phyloP scores from a whole-genome alignment of 2,888 invertebrate species.

The Drosophila phalerata region DNA sequence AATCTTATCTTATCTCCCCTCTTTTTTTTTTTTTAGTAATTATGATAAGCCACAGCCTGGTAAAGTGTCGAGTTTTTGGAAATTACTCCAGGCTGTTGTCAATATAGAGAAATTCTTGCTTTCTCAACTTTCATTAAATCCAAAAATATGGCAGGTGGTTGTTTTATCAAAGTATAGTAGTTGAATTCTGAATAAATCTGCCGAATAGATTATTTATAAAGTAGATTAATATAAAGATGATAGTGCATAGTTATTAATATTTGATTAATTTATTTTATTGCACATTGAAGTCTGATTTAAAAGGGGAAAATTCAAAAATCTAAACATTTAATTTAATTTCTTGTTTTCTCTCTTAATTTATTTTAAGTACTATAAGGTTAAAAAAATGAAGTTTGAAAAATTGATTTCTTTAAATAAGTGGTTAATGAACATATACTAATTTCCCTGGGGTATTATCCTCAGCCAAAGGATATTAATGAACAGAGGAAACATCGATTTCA shows the following conservation, averaged over 20 bases:
- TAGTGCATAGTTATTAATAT: background rate
- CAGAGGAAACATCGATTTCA: slow-evolving; percentile 11
- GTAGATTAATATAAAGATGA: background rate
- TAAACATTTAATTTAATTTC: background rate
- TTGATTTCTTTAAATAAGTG: background rate
- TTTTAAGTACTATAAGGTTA: background rate
- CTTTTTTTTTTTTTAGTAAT: background rate
- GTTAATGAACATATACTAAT: background rate
- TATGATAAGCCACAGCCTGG: slow-evolving; percentile 32
- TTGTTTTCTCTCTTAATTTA: background rate
- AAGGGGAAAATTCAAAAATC: background rate
- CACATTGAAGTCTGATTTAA: background rate
- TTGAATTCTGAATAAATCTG: background rate
- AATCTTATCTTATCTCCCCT: slow-evolving; percentile 46
- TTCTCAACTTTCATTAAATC: slow-evolving; percentile 5
- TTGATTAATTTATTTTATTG: background rate
- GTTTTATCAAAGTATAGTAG: background rate
- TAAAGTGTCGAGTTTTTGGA: slow-evolving; percentile 1
- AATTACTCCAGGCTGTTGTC: slow-evolving; percentile 21
- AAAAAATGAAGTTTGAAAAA: background rate
- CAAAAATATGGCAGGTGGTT: background rate
- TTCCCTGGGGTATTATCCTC: background rate
- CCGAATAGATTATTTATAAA: background rate
- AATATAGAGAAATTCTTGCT: slow-evolving; percentile 2
- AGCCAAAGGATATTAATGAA: slow-evolving; percentile 28